A percentile compares a stretch with the other conserved stretches of the same genome.
Conservation (phyloP, 2,797 vertebrate species). For the Alca torda region DNA sequence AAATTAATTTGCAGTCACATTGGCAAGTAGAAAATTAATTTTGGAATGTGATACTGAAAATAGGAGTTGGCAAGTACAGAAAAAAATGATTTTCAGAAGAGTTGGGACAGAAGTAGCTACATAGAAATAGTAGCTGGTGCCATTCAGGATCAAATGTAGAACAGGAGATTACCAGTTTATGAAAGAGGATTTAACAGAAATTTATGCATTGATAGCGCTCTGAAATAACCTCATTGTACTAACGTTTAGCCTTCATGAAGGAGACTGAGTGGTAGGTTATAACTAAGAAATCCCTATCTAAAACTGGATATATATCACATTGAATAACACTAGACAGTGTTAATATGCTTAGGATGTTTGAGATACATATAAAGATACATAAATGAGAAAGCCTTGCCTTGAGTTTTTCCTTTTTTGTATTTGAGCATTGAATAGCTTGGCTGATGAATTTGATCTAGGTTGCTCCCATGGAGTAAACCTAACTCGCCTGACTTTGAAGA, state of each 20-base stretch:
- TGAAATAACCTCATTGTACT: not conserved
- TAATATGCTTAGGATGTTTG: not conserved
- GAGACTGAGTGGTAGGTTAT: not conserved
- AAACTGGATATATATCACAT: not conserved
- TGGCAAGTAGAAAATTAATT: not conserved
- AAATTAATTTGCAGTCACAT: not conserved
- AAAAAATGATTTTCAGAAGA: not conserved
- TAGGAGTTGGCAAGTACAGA: not conserved
- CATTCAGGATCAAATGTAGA: not conserved
- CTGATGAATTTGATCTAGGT: not conserved
- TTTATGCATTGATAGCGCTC: not conserved
- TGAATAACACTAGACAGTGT: not conserved
- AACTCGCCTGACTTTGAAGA: not conserved
- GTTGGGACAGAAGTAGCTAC: not conserved
- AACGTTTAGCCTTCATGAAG: accelerated
- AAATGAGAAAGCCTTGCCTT: not conserved
- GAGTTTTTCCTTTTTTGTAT: not conserved
- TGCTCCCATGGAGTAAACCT: not conserved
- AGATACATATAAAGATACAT: not conserved
- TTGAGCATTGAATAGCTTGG: not conserved
- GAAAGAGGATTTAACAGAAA: not conserved
- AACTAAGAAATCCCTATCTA: not conserved
- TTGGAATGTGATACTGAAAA: not conserved
- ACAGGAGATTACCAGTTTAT: not conserved
- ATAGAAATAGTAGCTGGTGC: not conserved